Conservation (phyloP, 2,888 invertebrate species). For the Fragum whitleyi region DNA sequence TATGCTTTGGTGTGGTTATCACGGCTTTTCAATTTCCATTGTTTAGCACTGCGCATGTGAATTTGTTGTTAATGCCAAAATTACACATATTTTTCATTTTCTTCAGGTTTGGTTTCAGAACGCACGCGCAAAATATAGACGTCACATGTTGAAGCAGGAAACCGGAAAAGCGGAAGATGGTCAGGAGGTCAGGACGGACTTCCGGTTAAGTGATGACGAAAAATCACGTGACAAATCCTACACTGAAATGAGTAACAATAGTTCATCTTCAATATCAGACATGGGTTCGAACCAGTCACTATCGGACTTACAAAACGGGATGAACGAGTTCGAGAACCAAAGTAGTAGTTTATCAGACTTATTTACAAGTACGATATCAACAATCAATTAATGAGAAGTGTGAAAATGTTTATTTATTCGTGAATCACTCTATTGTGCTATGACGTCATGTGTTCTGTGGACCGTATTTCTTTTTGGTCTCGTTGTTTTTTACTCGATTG, state of each 20-base stretch:
- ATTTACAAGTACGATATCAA: conserved; percentile 78
- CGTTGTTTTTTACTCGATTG: background rate
- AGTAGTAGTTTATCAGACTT: conserved; percentile 78
- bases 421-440: background rate
- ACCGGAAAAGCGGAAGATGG: conserved; percentile 52
- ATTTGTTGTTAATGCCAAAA: too few species aligned
- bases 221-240: conserved; percentile 65
- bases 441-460: background rate
- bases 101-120: conserved; percentile 99
- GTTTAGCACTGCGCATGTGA: too few species aligned
- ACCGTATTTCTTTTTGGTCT: background rate
- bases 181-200: conserved; percentile 48
- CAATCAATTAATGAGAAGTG: conserved; percentile 64
- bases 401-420: background rate
- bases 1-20: too few species aligned
- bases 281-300: conserved; percentile 75
- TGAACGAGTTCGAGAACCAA: conserved; percentile 75
- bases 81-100: too few species aligned
- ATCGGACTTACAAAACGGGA: conserved; percentile 78
- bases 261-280: conserved; percentile 80
- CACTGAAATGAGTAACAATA: conserved; percentile 74
- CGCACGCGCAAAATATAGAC: conserved; percentile 98
- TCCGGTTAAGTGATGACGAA: conserved; percentile 66
- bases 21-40: too few species aligned
- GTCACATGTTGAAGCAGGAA: conserved; percentile 89